Conservation (phyloP, 2,888 invertebrate genomes). For the Drosophila nr. medialis region DNA sequence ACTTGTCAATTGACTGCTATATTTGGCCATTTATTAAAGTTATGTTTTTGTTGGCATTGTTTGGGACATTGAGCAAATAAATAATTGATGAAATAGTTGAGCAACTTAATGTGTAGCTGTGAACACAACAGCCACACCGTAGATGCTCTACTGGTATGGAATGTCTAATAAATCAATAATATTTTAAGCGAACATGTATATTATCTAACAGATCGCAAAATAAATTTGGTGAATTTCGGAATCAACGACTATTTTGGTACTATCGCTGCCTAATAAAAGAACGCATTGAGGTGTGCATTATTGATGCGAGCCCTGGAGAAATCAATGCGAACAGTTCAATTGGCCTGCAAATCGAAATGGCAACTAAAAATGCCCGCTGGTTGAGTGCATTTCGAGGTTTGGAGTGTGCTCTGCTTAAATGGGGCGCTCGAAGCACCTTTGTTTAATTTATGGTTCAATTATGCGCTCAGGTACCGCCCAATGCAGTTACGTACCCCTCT, state of each 20-base stretch:
- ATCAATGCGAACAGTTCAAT: conserved; percentile 56
- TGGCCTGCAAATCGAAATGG: conserved; percentile 37
- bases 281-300: conserved; percentile 39
- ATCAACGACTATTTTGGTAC: background rate
- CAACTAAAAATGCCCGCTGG: conserved; percentile 35
- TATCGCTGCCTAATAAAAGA: background rate
- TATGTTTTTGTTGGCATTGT: background rate
- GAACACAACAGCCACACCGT: background rate
- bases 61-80: too few relatives aligned
- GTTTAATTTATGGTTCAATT: conserved; percentile 77
- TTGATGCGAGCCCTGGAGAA: conserved; percentile 38
- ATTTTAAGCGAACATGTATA: background rate
- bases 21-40: background rate
- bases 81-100: too few relatives aligned
- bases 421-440: conserved; percentile 19
- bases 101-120: background rate
- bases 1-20: background rate
- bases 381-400: conserved; percentile 44
- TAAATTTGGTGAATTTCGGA: background rate
- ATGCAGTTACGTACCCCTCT: background rate
- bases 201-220: background rate
- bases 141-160: background rate
- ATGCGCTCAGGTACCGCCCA: conserved; percentile 62
- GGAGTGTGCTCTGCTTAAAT: conserved; percentile 6
- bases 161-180: background rate